Evolutionary conservation across 1,140 invertebrate species (phyloP).

Genomic region (Oreohelix idahoensis): DNA sequence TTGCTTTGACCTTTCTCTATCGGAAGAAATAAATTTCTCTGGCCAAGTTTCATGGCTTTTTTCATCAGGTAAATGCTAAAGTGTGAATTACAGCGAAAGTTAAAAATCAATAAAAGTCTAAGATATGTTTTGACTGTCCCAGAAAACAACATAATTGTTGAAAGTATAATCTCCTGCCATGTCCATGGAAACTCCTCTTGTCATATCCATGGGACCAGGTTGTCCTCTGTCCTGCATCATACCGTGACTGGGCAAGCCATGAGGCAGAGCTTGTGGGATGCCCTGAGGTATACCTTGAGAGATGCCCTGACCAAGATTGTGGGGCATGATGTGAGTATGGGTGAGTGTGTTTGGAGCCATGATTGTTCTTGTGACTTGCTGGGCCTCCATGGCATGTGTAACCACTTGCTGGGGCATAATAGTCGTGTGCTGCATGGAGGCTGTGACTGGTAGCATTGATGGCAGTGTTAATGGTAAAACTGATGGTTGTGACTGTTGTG

Average conservation of each 20-base stretch:
- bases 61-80: too few relatives aligned
- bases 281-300: not conserved
- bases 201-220: slow-evolving; percentile 7
- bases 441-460: not conserved
- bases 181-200: slow-evolving; percentile 5
- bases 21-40: too few relatives aligned
- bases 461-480: not conserved
- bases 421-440: not conserved
- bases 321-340: not conserved
- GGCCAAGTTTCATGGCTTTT: too few relatives aligned
- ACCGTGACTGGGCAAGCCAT: not conserved
- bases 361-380: not conserved
- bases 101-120: not conserved
- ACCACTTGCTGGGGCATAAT: slow-evolving; percentile 19
- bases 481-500: slow-evolving; percentile 4
- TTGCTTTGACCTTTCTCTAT: too few relatives aligned
- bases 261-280: not conserved
- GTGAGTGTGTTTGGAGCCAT: slow-evolving; percentile 14
- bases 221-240: slow-evolving; percentile 1
- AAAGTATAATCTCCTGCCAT: slow-evolving; percentile 11
- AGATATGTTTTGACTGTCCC: slow-evolving; percentile 22
- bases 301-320: not conserved
- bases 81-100: not conserved
- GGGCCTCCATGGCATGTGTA: slow-evolving; percentile 3
- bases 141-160: slow-evolving; percentile 29